Percentiles rank a stretch among this genome's conserved stretches.
phyloP scores from a whole-genome alignment of 2,113 vertebrate species.

The Macrotis lagotis region DNA sequence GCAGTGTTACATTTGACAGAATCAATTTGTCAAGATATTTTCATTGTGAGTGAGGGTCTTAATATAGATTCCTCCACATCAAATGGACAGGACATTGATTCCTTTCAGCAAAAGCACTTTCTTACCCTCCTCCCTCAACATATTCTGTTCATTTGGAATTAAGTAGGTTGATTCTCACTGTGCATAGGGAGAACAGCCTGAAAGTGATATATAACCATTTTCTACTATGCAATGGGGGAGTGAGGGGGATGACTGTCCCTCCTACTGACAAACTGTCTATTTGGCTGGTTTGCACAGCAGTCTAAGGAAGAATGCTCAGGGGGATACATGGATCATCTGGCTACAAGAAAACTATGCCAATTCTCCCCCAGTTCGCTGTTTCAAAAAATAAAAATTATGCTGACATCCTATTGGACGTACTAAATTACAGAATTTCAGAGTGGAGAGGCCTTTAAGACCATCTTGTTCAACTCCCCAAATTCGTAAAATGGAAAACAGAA shows the following conservation, averaged over 20 bases:
- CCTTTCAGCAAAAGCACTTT: conserved; percentile 73
- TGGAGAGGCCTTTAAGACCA: not conserved
- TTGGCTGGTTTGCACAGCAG: not conserved
- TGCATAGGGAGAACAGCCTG: not conserved
- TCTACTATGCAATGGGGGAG: not conserved
- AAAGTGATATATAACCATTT: not conserved
- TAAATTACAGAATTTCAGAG: not conserved
- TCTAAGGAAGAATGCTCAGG: not conserved
- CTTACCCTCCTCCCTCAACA: conserved; percentile 41
- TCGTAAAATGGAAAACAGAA: conserved; percentile 11
- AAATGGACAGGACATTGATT: conserved; percentile 62
- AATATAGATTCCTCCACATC: conserved; percentile 54
- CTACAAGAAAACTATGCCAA: not conserved
- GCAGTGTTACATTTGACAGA: conserved; percentile 75
- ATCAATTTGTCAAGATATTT: conserved; percentile 80
- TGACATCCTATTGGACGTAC: not conserved
- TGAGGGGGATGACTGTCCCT: not conserved
- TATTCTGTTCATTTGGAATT: not conserved
- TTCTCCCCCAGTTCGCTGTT: not conserved
- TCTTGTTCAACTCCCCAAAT: not conserved
- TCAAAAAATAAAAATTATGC: not conserved
- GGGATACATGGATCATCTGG: not conserved
- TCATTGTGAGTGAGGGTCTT: conserved; percentile 64
- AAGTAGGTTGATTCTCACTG: conserved; percentile 38
- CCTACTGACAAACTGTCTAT: not conserved